phyloP scores from a whole-genome alignment of 1,140 invertebrate species.

The Anastrepha obliqua region DNA sequence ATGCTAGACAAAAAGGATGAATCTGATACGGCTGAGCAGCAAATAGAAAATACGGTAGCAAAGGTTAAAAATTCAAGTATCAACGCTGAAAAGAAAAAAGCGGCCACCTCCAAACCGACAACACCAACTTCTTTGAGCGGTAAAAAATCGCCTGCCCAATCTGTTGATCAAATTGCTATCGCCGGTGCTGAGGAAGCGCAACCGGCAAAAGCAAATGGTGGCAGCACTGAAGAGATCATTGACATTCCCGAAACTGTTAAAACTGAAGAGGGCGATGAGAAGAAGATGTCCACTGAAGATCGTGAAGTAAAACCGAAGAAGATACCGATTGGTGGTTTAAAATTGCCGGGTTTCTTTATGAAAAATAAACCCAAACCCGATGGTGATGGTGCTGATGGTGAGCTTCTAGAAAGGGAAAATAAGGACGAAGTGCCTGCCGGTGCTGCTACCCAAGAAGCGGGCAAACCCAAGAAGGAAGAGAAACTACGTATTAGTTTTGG shows the following conservation, averaged over 20 bases:
- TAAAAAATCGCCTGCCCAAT: conserved; percentile 59
- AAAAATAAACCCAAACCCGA: conserved; percentile 79
- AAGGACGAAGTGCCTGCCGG: conserved; percentile 61
- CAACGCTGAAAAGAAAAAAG: conserved; percentile 55
- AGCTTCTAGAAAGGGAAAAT: conserved; percentile 72
- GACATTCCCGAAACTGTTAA: conserved; percentile 72
- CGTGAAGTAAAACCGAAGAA: conserved; percentile 85
- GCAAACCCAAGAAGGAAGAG: conserved; percentile 69
- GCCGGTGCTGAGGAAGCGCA: conserved; percentile 73
- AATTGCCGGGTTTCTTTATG: conserved; percentile 88
- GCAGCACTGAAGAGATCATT: conserved; percentile 72
- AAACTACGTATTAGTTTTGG: conserved; percentile 66
- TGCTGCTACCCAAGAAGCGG: conserved; percentile 53
- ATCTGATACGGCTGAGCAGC: conserved; percentile 46
- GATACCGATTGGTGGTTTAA: conserved; percentile 87
- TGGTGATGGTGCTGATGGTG: conserved; percentile 74
- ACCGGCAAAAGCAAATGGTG: conserved; percentile 77
- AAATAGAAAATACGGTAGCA: conserved; percentile 31
- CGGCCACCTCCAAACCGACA: conserved; percentile 65
- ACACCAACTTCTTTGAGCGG: conserved; percentile 61
- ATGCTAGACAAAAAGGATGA: conserved; percentile 70
- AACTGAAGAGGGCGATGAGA: conserved; percentile 75
- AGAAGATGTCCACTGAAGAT: conserved; percentile 80
- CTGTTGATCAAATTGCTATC: conserved; percentile 54
- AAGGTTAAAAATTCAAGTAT: conserved; percentile 66